Conservation (phyloP, 1,140 invertebrate species). For the Patella vulgata region DNA sequence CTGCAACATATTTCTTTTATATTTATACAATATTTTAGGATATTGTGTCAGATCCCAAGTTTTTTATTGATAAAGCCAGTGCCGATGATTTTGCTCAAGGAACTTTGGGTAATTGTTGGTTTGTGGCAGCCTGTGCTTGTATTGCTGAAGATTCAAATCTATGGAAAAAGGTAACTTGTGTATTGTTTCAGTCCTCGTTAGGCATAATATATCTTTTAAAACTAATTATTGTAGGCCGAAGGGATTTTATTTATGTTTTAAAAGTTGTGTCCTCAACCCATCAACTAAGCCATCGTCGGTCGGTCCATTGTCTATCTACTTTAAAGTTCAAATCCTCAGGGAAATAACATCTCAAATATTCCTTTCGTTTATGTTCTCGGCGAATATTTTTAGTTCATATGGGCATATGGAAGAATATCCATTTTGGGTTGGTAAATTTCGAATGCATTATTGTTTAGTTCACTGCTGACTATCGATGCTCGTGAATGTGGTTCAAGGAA, state of each 20-base stretch:
- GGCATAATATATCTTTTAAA: background rate
- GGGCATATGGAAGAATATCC: too few species aligned
- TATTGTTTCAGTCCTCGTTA: slow-evolving; percentile 1
- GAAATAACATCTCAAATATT: too few species aligned
- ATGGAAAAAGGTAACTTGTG: slow-evolving; percentile 66
- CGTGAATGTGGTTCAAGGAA: too few species aligned
- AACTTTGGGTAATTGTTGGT: slow-evolving; percentile 73
- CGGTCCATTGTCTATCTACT: too few species aligned
- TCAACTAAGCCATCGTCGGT: background rate
- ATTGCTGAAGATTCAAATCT: slow-evolving; percentile 75
- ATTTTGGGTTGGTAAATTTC: too few species aligned
- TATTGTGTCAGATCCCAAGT: slow-evolving; percentile 65
- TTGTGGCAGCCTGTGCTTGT: slow-evolving; percentile 77
- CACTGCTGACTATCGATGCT: too few species aligned
- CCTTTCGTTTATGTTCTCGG: too few species aligned
- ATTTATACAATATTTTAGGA: too few species aligned
- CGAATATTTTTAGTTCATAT: too few species aligned
- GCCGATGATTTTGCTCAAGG: slow-evolving; percentile 73
- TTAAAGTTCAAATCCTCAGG: too few species aligned
- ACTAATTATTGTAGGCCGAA: background rate
- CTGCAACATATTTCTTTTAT: too few species aligned
- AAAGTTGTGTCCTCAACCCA: background rate
- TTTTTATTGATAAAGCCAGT: slow-evolving; percentile 71
- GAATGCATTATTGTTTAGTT: too few species aligned
- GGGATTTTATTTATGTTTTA: slow-evolving; percentile 1